phyloP scores from a whole-genome alignment of 2,113 vertebrate genomes.

The Hippocampus zosterae region DNA sequence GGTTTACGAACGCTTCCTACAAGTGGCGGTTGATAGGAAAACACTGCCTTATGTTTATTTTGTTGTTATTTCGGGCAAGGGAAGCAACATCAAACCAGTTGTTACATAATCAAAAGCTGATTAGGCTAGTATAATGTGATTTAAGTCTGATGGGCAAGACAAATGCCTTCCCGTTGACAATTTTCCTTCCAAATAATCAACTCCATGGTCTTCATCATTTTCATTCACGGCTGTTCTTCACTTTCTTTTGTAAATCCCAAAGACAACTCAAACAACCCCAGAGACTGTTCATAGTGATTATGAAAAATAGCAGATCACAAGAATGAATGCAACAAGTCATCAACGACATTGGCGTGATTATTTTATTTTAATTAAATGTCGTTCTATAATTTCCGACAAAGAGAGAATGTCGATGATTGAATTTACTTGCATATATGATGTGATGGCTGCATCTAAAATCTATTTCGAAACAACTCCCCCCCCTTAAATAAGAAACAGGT shows the following conservation, averaged over 20 bases:
- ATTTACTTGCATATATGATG: not conserved
- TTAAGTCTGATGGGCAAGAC: too few species aligned
- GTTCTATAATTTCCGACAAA: too few species aligned
- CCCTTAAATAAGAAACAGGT: constrained; percentile 23
- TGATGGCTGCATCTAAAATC: constrained; percentile 1
- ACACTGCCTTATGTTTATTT: not conserved
- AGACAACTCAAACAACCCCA: not conserved
- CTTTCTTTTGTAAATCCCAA: not conserved
- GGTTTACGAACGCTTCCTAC: constrained; percentile 28
- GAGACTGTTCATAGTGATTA: too few species aligned
- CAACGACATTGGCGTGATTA: too few species aligned
- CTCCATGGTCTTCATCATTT: not conserved
- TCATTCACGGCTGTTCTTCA: not conserved
- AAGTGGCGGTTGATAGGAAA: constrained; percentile 18
- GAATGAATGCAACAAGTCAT: too few species aligned
- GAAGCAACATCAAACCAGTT: too few species aligned
- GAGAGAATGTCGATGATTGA: not conserved
- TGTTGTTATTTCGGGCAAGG: not conserved
- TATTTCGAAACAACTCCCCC: not conserved
- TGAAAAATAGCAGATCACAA: too few species aligned
- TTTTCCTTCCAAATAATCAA: not conserved
- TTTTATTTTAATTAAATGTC: too few species aligned
- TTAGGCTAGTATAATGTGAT: too few species aligned
- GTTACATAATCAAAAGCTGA: too few species aligned
- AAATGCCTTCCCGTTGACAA: too few species aligned